These are phyloP conservation scores for Melitaea athalia DNA, from an alignment of 2,888 invertebrate species.

Conservation along the genomic window DNA sequence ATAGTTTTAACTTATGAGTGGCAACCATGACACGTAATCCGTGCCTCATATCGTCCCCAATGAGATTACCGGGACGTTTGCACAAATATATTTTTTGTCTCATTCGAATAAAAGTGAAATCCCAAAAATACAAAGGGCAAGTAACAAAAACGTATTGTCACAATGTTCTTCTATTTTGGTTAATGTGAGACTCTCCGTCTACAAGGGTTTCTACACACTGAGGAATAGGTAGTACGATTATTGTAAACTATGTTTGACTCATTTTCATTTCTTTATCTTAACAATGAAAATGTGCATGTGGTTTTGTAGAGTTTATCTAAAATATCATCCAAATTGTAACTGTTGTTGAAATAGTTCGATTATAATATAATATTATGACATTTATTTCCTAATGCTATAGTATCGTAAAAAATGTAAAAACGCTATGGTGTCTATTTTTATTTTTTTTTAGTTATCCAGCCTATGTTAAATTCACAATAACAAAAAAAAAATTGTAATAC, in stretches of 20 bases:
- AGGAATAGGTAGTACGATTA: slow-evolving; percentile 20
- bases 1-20: not conserved
- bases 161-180: slow-evolving; percentile 33
- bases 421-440: too few relatives aligned
- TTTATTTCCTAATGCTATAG: too few relatives aligned
- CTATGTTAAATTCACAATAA: too few relatives aligned
- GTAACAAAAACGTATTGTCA: slow-evolving; percentile 21
- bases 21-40: not conserved
- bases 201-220: slow-evolving; percentile 13
- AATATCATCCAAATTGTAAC: too few relatives aligned
- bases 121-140: slow-evolving; percentile 32
- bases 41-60: not conserved
- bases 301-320: too few relatives aligned
- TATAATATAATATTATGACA: too few relatives aligned
- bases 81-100: slow-evolving; percentile 17
- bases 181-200: not conserved
- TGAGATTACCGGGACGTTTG: slow-evolving; percentile 16
- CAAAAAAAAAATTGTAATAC: too few relatives aligned
- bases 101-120: slow-evolving; percentile 31
- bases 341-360: not conserved
- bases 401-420: too few relatives aligned
- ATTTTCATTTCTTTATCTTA: not conserved
- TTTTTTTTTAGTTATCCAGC: too few relatives aligned
- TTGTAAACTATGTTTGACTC: too few relatives aligned
- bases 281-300: too few relatives aligned